Percentiles rank a stretch among this genome's conserved stretches.
Conservation (phyloP, 2,888 invertebrate species). For the Myopa tessellatipennis region DNA sequence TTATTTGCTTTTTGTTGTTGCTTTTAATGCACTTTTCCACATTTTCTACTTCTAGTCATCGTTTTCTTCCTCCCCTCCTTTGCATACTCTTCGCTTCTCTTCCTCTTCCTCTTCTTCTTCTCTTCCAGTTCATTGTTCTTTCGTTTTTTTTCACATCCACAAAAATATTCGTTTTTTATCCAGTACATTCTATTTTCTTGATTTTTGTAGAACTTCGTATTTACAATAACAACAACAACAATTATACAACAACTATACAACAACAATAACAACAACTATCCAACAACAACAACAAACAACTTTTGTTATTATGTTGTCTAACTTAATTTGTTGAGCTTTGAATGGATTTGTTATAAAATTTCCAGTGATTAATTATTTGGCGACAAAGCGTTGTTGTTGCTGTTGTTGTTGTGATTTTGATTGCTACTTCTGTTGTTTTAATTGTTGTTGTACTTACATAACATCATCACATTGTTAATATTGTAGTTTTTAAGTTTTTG, state of each 20-base stretch:
- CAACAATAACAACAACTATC: no score
- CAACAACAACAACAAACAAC: no score
- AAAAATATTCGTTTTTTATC: no score
- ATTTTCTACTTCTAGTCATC: neutral
- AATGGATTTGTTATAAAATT: neutral
- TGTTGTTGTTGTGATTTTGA: neutral
- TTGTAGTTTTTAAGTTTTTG: neutral
- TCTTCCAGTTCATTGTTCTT: neutral
- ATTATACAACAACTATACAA: no score
- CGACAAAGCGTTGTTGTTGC: conserved; percentile 5
- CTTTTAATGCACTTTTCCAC: neutral
- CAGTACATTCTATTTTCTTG: no score
- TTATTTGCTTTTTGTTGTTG: no score
- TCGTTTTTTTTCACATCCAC: no score
- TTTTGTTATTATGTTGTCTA: no score
- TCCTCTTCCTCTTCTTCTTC: neutral
- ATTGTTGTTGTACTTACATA: neutral
- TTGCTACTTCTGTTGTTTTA: neutral
- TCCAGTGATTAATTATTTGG: conserved; percentile 14
- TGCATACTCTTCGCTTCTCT: neutral
- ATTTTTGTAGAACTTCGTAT: no score
- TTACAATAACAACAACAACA: no score
- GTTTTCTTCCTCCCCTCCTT: neutral
- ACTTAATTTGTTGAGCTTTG: no score
- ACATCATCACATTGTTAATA: neutral